These are phyloP conservation scores for Ips typographus DNA, from an alignment of 1,140 invertebrate genomes.

Conservation along the genomic window DNA sequence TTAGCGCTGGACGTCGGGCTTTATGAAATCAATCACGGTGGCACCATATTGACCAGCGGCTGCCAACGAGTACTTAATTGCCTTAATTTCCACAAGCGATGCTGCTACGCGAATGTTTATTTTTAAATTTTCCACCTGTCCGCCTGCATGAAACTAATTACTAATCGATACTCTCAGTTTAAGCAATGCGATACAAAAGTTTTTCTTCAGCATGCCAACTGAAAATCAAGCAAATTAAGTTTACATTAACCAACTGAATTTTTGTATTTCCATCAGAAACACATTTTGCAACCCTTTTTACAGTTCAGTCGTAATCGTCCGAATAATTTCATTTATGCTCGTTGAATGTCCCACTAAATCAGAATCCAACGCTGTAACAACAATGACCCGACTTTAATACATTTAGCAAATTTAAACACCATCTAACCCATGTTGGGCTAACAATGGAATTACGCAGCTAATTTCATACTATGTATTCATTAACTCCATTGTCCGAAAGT, in stretches of 20 bases:
- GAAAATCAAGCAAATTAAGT: no score
- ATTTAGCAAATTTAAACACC: constrained; percentile 22
- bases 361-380: not conserved
- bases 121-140: constrained; percentile 38
- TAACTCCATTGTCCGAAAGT: constrained; percentile 33
- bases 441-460: constrained; percentile 34
- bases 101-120: constrained; percentile 31
- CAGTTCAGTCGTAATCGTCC: no score
- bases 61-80: constrained; percentile 42
- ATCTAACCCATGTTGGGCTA: constrained; percentile 12
- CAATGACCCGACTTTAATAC: not conserved
- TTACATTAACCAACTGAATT: no score
- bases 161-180: constrained; percentile 23
- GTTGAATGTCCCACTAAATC: no score
- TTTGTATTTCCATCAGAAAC: no score
- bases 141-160: constrained; percentile 30
- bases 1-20: constrained; percentile 34
- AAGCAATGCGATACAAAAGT: not conserved
- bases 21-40: constrained; percentile 42
- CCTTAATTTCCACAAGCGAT: constrained; percentile 41
- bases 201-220: not conserved
- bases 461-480: constrained; percentile 27
- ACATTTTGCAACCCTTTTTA: no score
- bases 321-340: no score
- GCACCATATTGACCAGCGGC: constrained; percentile 42